Percentiles rank a stretch among this genome's conserved stretches.
Conservation (phyloP, 1,140 invertebrate genomes). For the Listronotus oregonensis region DNA sequence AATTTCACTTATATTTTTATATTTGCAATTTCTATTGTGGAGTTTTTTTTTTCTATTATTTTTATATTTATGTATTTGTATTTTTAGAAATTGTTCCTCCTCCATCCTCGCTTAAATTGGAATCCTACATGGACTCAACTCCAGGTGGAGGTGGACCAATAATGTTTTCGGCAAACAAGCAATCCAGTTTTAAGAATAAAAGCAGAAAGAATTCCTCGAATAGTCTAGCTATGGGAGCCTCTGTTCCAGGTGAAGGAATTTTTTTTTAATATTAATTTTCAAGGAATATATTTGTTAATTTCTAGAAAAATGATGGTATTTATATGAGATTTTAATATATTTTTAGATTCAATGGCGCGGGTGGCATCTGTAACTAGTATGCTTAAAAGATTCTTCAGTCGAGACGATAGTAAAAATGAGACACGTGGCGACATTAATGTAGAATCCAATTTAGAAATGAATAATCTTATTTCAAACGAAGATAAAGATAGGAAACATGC, state of each 20-base stretch:
- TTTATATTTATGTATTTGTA: background rate
- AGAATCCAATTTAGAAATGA: conserved; percentile 38
- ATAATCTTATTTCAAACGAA: conserved; percentile 33
- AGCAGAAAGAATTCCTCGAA: conserved; percentile 28
- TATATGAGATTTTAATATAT: no score
- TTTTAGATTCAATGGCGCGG: conserved; percentile 64
- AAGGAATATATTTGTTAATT: no score
- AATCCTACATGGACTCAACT: conserved; percentile 52
- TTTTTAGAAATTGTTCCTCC: conserved; percentile 63
- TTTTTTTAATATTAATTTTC: no score
- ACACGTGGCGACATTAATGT: conserved; percentile 51
- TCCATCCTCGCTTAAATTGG: conserved; percentile 72
- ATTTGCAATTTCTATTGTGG: no score
- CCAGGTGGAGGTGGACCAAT: conserved; percentile 49
- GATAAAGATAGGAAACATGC: conserved; percentile 21
- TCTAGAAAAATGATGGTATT: no score
- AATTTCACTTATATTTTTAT: no score
- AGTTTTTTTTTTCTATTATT: no score
- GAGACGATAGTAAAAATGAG: conserved; percentile 64
- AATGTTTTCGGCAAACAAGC: conserved; percentile 63
- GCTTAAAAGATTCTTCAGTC: conserved; percentile 74
- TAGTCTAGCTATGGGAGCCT: conserved; percentile 52
- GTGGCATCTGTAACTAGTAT: conserved; percentile 75
- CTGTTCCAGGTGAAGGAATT: conserved; percentile 51
- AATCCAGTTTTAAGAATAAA: conserved; percentile 25